Percentiles rank a stretch among this genome's conserved stretches.
Conservation (phyloP, 2,888 invertebrate genomes). For the Nymphalis c-album region DNA sequence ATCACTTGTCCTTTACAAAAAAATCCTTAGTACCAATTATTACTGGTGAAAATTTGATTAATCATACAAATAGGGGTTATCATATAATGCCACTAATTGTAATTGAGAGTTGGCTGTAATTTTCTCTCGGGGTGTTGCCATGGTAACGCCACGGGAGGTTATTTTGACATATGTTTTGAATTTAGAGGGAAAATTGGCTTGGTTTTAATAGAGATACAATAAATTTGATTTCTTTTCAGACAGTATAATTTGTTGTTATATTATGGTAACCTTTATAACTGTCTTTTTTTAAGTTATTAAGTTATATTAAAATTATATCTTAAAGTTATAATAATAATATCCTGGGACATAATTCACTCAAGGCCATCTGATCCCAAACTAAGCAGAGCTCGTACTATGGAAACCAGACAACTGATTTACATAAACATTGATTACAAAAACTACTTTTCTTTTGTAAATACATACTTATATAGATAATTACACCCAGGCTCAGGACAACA, state of each 20-base stretch:
- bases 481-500: too few relatives aligned
- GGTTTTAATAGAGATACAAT: not conserved
- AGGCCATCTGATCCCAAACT: too few relatives aligned
- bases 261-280: not conserved
- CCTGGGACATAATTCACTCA: too few relatives aligned
- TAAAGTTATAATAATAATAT: too few relatives aligned
- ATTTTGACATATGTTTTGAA: slow-evolving; percentile 43
- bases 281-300: not conserved
- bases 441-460: too few relatives aligned
- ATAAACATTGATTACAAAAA: too few relatives aligned
- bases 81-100: slow-evolving; percentile 58
- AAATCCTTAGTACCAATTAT: slow-evolving; percentile 6
- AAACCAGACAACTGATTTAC: too few relatives aligned
- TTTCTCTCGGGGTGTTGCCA: slow-evolving; percentile 47
- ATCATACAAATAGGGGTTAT: slow-evolving; percentile 38
- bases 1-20: not conserved
- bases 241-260: not conserved
- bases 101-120: slow-evolving; percentile 52
- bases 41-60: slow-evolving; percentile 18
- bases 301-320: too few relatives aligned
- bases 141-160: slow-evolving; percentile 38
- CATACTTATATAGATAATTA: too few relatives aligned
- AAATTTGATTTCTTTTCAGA: not conserved
- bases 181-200: slow-evolving; percentile 25
- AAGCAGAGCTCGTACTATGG: too few relatives aligned